Base-by-base conservation (phyloP, 2,113 vertebrate species). In the Lathamus discolor region DNA sequence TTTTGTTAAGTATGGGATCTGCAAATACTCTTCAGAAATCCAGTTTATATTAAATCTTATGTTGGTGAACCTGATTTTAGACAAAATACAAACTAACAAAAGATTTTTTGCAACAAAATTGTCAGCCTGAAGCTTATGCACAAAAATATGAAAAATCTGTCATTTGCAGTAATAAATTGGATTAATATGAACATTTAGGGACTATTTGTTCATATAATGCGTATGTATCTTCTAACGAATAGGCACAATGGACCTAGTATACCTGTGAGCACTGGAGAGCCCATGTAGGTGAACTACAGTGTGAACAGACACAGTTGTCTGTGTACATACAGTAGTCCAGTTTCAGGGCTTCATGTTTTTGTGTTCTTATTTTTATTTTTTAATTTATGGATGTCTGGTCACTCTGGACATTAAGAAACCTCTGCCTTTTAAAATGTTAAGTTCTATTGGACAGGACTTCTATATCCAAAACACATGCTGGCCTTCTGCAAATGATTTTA, bases 271-370 rank as follows among this genome's bases (percentile, higher is more conserved):
- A 4, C 3, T 20, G 17, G 25, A 88, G 43, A 66, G 4, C 31
- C 29, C 18, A 6, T 8, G 3, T 25, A 25, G 1, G 1, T 39
- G 43, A 68, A 27, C n/a, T 44, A n/a, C 3, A 5, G 3, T 49
- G 10, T 39, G 13, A 91, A 31, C 9, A 46, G 5, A 57, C 7
- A 13, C 11, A 62, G 15, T 10, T 52, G 8, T 27, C 24, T n/a
- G 25, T 35, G 18, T 27, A 43, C 19, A 25, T 25, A 31, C 27
- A n/a, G 11, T 13, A 39, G 24, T 8, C 10, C 20, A n/a, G 35
- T 48, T 46, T 63, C 0, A 4, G 4, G 14, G 3, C 1, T 73
- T 73, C 13, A 9, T 1, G 13, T 20, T 73, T 74, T 51, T 44
- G 6, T 33, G 29, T 1, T 27, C 61, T 63, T 54, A 7, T 37